These are phyloP conservation scores for Lycorma delicatula DNA, from an alignment of 1,140 invertebrate species.

Conservation along the genomic window DNA sequence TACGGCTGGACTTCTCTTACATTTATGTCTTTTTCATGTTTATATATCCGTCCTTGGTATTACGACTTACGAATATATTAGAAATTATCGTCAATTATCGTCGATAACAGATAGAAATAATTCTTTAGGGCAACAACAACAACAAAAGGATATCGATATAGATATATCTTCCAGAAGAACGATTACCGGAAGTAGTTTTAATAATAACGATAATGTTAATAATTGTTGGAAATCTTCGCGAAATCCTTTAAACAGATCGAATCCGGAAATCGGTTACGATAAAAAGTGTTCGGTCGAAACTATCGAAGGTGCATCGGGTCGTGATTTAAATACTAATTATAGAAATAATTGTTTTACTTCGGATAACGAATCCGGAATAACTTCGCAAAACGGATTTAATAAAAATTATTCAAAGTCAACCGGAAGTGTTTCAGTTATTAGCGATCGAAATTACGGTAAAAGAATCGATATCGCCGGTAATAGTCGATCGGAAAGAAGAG, in stretches of 20 bases:
- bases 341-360: too few species aligned
- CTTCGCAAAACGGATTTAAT: neutral
- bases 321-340: too few species aligned
- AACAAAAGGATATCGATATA: neutral
- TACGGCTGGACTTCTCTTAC: constrained; percentile 67
- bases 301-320: neutral
- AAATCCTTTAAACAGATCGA: too few species aligned
- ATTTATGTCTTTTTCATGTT: constrained; percentile 83
- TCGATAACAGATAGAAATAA: constrained; percentile 6
- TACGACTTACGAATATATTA: constrained; percentile 84
- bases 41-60: constrained; percentile 76
- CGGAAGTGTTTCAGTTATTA: too few species aligned
- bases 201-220: too few species aligned
- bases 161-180: neutral
- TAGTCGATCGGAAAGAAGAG: too few species aligned
- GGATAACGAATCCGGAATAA: too few species aligned
- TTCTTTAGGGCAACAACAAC: neutral
- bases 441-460: too few species aligned
- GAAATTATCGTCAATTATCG: constrained; percentile 43
- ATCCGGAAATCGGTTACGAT: neutral
- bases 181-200: neutral
- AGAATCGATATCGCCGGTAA: too few species aligned
- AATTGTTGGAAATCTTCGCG: too few species aligned
- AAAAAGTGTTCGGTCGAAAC: constrained; percentile 2
- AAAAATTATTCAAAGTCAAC: neutral